Evolutionary conservation across 2,888 invertebrate genomes (phyloP).

Genomic region (Octonoba sinensis): DNA sequence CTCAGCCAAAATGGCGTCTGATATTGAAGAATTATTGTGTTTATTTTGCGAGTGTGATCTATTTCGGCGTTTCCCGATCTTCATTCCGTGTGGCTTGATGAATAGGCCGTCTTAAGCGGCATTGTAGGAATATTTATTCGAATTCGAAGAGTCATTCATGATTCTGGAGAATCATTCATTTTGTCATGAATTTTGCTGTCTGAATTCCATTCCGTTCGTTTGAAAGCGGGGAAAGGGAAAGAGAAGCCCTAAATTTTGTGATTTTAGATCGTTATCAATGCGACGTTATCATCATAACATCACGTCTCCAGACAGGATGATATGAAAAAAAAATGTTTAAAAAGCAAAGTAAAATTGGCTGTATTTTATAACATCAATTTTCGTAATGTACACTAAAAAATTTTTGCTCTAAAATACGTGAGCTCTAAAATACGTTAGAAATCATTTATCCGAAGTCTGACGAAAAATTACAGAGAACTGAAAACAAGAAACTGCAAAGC

Average conservation of each 20-base stretch:
- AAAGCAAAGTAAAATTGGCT: no score
- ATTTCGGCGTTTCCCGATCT: neutral
- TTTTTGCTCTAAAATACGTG: no score
- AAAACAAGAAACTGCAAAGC: no score
- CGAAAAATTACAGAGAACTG: no score
- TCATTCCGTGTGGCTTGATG: slow-evolving; percentile 20
- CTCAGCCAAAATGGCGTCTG: neutral
- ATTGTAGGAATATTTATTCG: slow-evolving; percentile 35
- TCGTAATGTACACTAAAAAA: no score
- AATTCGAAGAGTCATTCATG: slow-evolving; percentile 29
- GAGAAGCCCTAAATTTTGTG: neutral
- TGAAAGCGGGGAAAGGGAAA: slow-evolving; percentile 14
- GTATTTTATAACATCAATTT: no score
- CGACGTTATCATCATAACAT: no score
- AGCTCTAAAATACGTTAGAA: no score
- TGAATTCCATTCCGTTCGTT: slow-evolving; percentile 29
- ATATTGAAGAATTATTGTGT: slow-evolving; percentile 6
- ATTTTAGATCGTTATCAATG: no score
- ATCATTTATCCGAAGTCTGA: no score
- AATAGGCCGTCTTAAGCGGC: slow-evolving; percentile 34
- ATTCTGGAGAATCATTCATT: slow-evolving; percentile 26
- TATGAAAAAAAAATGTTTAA: no score
- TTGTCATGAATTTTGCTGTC: slow-evolving; percentile 31
- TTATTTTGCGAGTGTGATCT: slow-evolving; percentile 2
- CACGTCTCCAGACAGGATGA: no score